Evolutionary conservation across 2,888 invertebrate species (phyloP), one percentile per base, ranked within the genome.

Genomic region (Euphydryas editha): DNA sequence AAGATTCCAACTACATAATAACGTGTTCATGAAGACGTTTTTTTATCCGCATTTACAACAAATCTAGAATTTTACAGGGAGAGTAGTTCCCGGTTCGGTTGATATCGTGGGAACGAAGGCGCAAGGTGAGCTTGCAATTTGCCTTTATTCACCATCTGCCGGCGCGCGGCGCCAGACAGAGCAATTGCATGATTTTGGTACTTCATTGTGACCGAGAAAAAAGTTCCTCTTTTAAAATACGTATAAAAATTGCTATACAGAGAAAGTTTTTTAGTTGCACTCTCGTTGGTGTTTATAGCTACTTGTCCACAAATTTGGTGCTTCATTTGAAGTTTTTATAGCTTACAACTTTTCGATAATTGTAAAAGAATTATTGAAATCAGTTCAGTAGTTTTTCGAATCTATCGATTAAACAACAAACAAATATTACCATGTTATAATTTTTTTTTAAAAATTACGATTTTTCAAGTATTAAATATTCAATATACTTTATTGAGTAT

Each of bases 121-220:
- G 81, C 81, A 82, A 87, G 85, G 84, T 85, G 84, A 80, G 78
- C 73, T 72, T 78, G 82, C 83, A 84, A 83, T 85, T 87, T 83
- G 81, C 83, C 81, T 83, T 84, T 84, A 79, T 80, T 76, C 79
- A 79, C 75, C 81, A 81, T 80, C 81, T 82, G 81, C 80, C 73
- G 75, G 71, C 72, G 76, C 73, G 80, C 73, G 75, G 71, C 72
- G 76, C 73, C 65, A 72, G 72, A 73, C 69, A 68, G 66, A 65
- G 70, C 73, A 79, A 82, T 81, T 81, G 81, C 80, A 75, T 78
- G 79, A 82, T 83, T 85, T 82, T 66, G 79, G 76, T 74, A 75
- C 76, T 75, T 75, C 80, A 79, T 73, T 79, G 71, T 67, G 71
- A 76, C 70, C 67, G 75, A 77, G 75, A 73, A 81, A 84, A 84